Conservation (phyloP, 2,113 vertebrate species). For the Paradisaea rubra region DNA sequence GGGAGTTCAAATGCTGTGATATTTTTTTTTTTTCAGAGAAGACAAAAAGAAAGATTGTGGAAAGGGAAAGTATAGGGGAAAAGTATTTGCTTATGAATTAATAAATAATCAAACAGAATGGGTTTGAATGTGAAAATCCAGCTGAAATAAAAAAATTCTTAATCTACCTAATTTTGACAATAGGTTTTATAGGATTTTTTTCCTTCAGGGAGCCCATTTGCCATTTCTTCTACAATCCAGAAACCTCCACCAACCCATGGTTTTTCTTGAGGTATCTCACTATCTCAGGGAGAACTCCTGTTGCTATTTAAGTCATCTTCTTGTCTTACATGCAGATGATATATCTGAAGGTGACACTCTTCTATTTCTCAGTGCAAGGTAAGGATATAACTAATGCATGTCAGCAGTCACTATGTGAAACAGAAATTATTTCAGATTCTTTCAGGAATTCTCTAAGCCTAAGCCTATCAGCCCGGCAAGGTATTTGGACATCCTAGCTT, state of each 20-base stretch:
- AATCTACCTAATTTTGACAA: not conserved
- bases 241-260: not conserved
- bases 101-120: not conserved
- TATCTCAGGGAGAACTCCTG: not conserved
- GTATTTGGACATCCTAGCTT: not conserved
- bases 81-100: not conserved
- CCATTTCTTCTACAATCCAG: not conserved
- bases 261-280: not conserved
- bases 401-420: not conserved
- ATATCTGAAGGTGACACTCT: not conserved
- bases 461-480: conserved; percentile 14
- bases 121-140: not conserved
- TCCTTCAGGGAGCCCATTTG: not conserved
- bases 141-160: not conserved
- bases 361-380: not conserved
- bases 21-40: not conserved
- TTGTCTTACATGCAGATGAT: not conserved
- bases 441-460: not conserved
- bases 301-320: not conserved
- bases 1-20: not conserved
- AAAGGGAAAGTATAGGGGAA: not conserved
- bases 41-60: not conserved
- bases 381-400: not conserved
- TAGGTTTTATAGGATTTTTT: not conserved
- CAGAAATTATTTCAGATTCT: conserved; percentile 12